Evolutionary conservation across 2,797 vertebrate genomes (phyloP), one percentile per base, ranked within the genome.

Genomic region (Ptychobarbus kaznakovi): DNA sequence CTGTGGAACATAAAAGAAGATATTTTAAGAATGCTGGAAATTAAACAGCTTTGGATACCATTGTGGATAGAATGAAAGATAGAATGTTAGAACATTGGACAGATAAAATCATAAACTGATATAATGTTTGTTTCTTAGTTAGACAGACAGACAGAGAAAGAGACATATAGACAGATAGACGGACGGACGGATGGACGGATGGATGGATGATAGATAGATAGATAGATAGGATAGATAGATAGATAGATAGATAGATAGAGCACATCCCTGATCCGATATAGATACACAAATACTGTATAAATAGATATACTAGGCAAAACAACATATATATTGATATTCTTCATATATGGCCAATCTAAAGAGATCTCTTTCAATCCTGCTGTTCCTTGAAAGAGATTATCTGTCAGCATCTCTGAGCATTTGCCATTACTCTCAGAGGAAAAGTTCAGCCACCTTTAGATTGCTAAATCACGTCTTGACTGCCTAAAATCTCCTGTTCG

Each of bases 401-500:
- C 79, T 61, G 32, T 20, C 63, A 6, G 25, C 15, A 28, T 70
- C 38, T 72, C 42, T 53, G 18, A 63, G 78, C 72, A 28, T 84
- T 61, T 58, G n/a, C 42, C n/a, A 42, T 42, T 73, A 38, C 10
- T 80, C 75, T 86, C 80, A 72, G 6, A 65, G 38, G n/a, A 74
- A 88, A 77, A 53, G 46, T 79, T 88, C 80, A 66, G 80, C 75
- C 75, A 72, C 79, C 80, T 87, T 85, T 51, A 73, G 44, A 73
- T 81, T 73, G 84, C 85, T 84, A 73, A 80, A 77, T 84, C 88
- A 85, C 38, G 69, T 83, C 81, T 83, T 83, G 80, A 83, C 89
- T 88, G 77, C 65, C 75, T 86, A 77, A 82, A 89, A 87, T 88
- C 84, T 88, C 86, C 85, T 40, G 56, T 80, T 86, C 38, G 46